A percentile compares a stretch with the other conserved stretches of the same genome.
Evolutionary conservation across 2,797 vertebrate species (phyloP).

Genomic region (Mareca strepera): DNA sequence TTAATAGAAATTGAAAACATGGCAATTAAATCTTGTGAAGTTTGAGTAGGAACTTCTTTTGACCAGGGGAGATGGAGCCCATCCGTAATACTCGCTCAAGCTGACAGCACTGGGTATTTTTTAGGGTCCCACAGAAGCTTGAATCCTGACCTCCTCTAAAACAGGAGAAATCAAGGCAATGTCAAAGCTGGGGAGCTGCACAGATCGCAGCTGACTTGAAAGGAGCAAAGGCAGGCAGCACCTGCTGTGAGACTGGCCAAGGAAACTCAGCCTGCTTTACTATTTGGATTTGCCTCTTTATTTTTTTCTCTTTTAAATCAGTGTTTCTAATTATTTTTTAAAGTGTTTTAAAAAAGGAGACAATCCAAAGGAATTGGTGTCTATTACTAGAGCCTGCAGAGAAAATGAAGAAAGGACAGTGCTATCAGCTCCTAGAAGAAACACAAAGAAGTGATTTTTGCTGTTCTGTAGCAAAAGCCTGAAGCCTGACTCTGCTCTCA

Average conservation of each 20-base stretch:
- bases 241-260: neutral
- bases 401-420: neutral
- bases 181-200: neutral
- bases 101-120: accelerated
- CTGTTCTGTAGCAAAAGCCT: neutral
- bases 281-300: neutral
- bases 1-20: neutral
- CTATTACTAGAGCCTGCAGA: neutral
- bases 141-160: neutral
- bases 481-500: neutral
- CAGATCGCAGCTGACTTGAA: neutral
- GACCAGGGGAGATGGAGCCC: neutral
- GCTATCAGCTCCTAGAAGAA: neutral
- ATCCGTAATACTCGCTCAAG: neutral
- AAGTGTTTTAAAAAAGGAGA: neutral
- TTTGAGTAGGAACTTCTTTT: neutral
- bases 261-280: neutral
- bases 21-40: neutral
- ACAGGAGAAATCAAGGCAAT: neutral
- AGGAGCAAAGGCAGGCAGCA: neutral
- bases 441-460: neutral
- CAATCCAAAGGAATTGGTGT: neutral
- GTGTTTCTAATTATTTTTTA: neutral
- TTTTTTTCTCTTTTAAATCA: neutral
- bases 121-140: neutral